phyloP scores from a whole-genome alignment of 2,113 vertebrate species.

The Gasterosteus nipponicus region DNA sequence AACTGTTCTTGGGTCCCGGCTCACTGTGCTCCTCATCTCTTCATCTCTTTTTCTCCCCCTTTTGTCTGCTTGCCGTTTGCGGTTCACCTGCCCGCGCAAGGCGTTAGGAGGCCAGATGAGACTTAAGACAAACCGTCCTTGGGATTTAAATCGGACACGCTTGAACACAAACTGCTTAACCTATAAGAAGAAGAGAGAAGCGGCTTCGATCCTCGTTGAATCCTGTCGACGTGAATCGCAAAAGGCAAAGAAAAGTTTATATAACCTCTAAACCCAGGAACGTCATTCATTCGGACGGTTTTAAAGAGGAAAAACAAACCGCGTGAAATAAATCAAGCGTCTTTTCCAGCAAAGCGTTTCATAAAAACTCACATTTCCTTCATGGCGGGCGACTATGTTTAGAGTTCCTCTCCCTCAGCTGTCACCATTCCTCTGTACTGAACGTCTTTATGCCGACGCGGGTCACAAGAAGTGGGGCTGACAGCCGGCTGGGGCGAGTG shows the following conservation, averaged over 20 bases:
- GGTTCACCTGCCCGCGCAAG: conserved; percentile 54
- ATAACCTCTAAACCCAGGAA: background rate
- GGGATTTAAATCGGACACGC: conserved; percentile 36
- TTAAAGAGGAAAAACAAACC: conserved; percentile 8
- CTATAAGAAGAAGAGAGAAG: background rate
- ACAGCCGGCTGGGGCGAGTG: conserved; percentile 29
- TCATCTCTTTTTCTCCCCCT: conserved; percentile 16
- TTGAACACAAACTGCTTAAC: conserved; percentile 9
- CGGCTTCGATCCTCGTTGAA: background rate
- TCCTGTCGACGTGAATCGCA: background rate
- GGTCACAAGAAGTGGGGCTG: conserved; percentile 72
- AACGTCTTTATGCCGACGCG: conserved; percentile 71
- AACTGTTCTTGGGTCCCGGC: conserved; percentile 68
- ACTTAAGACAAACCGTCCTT: conserved; percentile 47
- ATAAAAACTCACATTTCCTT: conserved; percentile 81
- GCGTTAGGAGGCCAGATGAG: conserved; percentile 40
- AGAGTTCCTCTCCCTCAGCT: conserved; percentile 69
- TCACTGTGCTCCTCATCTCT: conserved; percentile 51
- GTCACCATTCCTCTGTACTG: conserved; percentile 80
- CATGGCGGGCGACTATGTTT: conserved; percentile 76
- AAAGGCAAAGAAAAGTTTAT: background rate
- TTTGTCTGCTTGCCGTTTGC: conserved; percentile 12
- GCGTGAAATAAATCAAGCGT: background rate
- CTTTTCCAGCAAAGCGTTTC: conserved; percentile 18
- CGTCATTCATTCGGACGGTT: background rate